Evolutionary conservation across 2,888 invertebrate genomes (phyloP).

Genomic region (Eilema griseolum): DNA sequence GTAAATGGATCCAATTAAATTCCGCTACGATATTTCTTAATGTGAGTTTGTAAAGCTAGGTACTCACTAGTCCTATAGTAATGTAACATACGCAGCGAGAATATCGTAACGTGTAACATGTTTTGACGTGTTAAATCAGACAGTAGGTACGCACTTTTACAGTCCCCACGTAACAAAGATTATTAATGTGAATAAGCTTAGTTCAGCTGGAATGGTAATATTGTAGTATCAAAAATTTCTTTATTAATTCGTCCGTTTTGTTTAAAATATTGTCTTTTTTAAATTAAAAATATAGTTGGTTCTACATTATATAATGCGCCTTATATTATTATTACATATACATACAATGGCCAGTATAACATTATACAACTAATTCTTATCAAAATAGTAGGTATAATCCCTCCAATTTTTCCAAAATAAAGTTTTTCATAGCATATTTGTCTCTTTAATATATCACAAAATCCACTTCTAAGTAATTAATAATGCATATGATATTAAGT

Average conservation of each 20-base stretch:
- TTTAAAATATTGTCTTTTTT: neutral
- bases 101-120: too few relatives aligned
- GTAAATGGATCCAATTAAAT: neutral
- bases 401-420: neutral
- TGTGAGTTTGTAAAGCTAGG: neutral
- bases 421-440: neutral
- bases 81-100: neutral
- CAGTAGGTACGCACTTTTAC: neutral
- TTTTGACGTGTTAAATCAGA: too few relatives aligned
- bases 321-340: neutral
- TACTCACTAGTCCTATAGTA: neutral
- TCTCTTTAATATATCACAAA: neutral
- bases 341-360: neutral
- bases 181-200: neutral
- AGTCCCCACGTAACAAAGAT: neutral
- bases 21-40: neutral
- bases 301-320: neutral
- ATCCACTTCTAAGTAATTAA: neutral
- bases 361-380: slow-evolving; percentile 3
- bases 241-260: neutral
- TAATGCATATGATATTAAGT: neutral
- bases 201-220: neutral
- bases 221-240: neutral
- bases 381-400: neutral
- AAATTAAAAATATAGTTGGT: neutral